Conservation (phyloP, 2,888 invertebrate genomes). For the Branchellion lobata region DNA sequence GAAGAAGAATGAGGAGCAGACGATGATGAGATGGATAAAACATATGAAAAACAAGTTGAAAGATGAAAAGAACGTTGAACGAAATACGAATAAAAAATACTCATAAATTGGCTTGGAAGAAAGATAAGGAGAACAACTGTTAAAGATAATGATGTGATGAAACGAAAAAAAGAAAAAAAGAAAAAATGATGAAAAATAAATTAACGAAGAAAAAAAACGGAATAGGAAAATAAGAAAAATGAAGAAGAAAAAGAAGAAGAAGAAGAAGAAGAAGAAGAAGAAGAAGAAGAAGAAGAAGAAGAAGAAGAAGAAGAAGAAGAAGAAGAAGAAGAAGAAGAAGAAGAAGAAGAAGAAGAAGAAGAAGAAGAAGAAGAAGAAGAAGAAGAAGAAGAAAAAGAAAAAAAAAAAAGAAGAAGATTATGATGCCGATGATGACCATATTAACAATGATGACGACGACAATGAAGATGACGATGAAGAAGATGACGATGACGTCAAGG, state of each 20-base stretch:
- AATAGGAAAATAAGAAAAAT: constrained; percentile 34
- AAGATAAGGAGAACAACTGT: no score
- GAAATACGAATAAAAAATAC: no score
- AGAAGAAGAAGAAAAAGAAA: background rate
- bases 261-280: constrained; percentile 41
- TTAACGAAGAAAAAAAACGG: no score
- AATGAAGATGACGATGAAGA: constrained; percentile 17
- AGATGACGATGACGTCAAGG: background rate
- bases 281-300: constrained; percentile 28
- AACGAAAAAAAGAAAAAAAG: no score
- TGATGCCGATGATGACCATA: background rate
- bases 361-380: background rate
- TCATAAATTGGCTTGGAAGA: no score
- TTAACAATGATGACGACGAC: background rate
- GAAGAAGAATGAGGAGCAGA: no score
- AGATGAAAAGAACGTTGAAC: no score
- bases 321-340: background rate
- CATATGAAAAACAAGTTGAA: no score
- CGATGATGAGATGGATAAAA: no score
- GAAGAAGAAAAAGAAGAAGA: constrained; percentile 44
- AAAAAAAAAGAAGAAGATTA: no score
- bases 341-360: background rate
- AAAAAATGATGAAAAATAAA: no score
- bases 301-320: constrained; percentile 19
- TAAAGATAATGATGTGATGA: no score